Conservation (phyloP, 2,888 invertebrate species). For the Itoplectis maculator region DNA sequence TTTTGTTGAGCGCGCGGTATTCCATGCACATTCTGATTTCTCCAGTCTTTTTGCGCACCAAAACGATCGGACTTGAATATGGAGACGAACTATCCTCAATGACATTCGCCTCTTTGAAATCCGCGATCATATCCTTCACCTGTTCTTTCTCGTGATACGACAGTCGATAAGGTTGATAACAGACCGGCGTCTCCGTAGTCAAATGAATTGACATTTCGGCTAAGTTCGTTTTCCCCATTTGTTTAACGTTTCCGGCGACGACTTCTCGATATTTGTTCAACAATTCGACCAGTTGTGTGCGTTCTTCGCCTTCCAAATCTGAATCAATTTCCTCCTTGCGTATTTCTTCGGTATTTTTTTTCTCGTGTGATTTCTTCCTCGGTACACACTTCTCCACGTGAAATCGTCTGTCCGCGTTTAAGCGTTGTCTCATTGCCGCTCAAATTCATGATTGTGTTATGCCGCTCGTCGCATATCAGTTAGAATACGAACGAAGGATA, state of each 20-base stretch:
- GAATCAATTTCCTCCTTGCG: conserved; percentile 12
- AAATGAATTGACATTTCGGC: conserved; percentile 41
- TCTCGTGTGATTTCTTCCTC: conserved; percentile 16
- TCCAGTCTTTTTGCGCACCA: conserved; percentile 70
- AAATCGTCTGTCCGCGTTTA: conserved; percentile 15
- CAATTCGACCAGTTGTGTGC: background rate
- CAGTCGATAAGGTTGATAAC: conserved; percentile 73
- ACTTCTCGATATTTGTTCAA: conserved; percentile 28
- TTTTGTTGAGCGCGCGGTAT: conserved; percentile 38
- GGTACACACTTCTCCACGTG: conserved; percentile 8
- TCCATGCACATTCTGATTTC: conserved; percentile 68
- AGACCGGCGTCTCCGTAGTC: conserved; percentile 61
- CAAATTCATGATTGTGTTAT: too few relatives aligned
- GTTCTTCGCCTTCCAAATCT: background rate
- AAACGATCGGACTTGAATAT: conserved; percentile 66
- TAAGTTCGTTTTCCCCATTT: background rate
- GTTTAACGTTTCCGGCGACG: conserved; percentile 2
- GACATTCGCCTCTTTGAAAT: conserved; percentile 63
- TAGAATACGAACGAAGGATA: too few relatives aligned
- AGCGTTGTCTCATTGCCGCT: background rate
- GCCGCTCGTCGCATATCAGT: too few relatives aligned
- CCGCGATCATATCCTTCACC: conserved; percentile 62
- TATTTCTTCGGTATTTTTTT: background rate
- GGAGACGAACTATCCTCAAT: conserved; percentile 68
- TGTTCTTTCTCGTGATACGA: conserved; percentile 70